A percentile compares a stretch with the other conserved stretches of the same genome.
These are phyloP conservation scores for Diloba caeruleocephala DNA, from an alignment of 2,888 invertebrate species.

Conservation along the genomic window DNA sequence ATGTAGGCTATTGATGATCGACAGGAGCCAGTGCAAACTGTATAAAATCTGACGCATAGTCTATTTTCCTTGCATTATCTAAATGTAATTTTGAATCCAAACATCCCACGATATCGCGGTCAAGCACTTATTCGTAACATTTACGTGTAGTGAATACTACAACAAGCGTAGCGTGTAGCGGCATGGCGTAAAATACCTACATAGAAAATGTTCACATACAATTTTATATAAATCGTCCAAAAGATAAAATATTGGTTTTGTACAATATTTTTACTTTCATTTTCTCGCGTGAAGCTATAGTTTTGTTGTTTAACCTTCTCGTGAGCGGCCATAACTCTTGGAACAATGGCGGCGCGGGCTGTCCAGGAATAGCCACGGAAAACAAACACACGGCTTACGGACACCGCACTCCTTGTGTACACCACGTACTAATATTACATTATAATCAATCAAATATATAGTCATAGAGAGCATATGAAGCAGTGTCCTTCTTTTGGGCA, in stretches of 20 bases:
- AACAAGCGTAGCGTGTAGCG: slow-evolving; percentile 13
- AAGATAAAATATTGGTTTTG: slow-evolving; percentile 68
- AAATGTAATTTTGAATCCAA: slow-evolving; percentile 45
- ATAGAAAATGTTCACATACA: slow-evolving; percentile 50
- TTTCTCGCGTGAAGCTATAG: slow-evolving; percentile 65
- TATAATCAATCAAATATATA: slow-evolving; percentile 37
- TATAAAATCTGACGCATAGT: slow-evolving; percentile 31
- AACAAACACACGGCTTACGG: slow-evolving; percentile 75
- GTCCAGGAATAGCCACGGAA: slow-evolving; percentile 81
- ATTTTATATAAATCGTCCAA: slow-evolving; percentile 62
- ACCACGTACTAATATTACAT: slow-evolving; percentile 31
- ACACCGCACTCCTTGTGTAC: slow-evolving; percentile 58
- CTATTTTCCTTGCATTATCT: slow-evolving; percentile 36
- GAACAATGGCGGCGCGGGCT: slow-evolving; percentile 77
- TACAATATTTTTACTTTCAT: slow-evolving; percentile 68
- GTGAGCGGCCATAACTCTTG: slow-evolving; percentile 76
- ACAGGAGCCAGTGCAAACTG: slow-evolving; percentile 5
- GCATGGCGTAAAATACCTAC: slow-evolving; percentile 42
- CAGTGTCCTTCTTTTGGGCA: slow-evolving; percentile 3
- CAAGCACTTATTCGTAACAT: slow-evolving; percentile 51
- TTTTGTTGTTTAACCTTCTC: slow-evolving; percentile 77
- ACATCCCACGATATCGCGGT: slow-evolving; percentile 50
- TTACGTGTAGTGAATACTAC: slow-evolving; percentile 38
- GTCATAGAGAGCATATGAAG: slow-evolving; percentile 21
- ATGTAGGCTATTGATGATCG: not conserved